Percentiles rank a stretch among this genome's conserved stretches.
These are phyloP conservation scores for Gasterosteus nipponicus DNA, from an alignment of 2,113 vertebrate genomes.

Conservation along the genomic window DNA sequence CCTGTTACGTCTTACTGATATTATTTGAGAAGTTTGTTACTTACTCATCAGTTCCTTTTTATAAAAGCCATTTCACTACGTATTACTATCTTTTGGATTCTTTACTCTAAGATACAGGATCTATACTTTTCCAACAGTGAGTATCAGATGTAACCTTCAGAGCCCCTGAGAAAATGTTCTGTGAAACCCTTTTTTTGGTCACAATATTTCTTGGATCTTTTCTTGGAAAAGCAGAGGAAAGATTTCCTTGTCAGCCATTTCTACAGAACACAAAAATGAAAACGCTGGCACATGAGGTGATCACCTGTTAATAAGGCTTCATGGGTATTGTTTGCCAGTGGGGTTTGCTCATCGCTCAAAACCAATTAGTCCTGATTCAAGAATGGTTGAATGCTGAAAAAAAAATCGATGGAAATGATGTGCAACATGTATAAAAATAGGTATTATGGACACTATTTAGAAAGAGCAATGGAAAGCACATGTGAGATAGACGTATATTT, in stretches of 20 bases:
- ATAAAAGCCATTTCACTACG: neutral
- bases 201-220: neutral
- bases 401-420: neutral
- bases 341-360: constrained; percentile 2
- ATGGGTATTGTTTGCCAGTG: constrained; percentile 41
- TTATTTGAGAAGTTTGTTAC: neutral
- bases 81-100: neutral
- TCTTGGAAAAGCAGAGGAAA: constrained; percentile 22
- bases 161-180: constrained; percentile 1
- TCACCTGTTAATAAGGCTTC: constrained; percentile 55
- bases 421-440: neutral
- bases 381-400: neutral
- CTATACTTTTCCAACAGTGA: neutral
- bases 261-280: constrained; percentile 17
- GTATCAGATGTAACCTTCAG: neutral
- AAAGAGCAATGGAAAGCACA: neutral
- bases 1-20: neutral
- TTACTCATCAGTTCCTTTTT: neutral
- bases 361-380: constrained; percentile 42
- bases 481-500: too few relatives aligned
- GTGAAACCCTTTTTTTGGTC: constrained; percentile 8
- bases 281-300: constrained; percentile 30
- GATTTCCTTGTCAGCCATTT: constrained; percentile 33
- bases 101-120: neutral
- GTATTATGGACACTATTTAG: neutral